Conservation (phyloP, 1,140 invertebrate genomes). For the Drosophila guanche region DNA sequence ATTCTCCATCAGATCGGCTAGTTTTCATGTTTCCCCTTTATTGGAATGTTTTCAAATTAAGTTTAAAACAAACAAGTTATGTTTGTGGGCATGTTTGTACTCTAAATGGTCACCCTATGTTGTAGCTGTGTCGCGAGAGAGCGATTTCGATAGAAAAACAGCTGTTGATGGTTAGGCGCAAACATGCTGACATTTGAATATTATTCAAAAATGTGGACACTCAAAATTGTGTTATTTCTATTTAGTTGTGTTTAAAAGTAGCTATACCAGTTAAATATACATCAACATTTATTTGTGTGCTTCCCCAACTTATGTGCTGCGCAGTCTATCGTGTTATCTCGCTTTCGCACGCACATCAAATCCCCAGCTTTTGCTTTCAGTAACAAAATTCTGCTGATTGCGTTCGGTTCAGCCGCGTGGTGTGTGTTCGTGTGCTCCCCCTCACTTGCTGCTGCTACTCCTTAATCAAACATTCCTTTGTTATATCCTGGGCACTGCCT, state of each 20-base stretch:
- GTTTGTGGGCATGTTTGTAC: no score
- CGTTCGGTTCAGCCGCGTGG: conserved; percentile 41
- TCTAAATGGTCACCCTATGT: no score
- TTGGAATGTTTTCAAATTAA: no score
- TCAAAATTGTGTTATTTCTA: no score
- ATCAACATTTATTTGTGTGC: background rate
- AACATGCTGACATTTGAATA: background rate
- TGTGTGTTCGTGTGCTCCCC: conserved; percentile 5
- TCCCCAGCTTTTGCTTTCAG: conserved; percentile 33
- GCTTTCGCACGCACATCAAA: background rate
- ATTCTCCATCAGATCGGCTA: no score
- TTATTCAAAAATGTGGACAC: background rate
- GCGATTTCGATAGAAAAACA: conserved; percentile 29
- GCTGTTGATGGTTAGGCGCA: conserved; percentile 18
- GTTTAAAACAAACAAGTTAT: no score
- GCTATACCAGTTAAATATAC: background rate
- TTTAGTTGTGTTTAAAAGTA: no score
- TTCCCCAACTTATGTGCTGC: conserved; percentile 6
- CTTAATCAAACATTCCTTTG: conserved; percentile 18
- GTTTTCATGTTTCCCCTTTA: no score
- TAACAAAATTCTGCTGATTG: conserved; percentile 56
- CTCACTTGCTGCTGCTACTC: background rate
- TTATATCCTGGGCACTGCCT: conserved; percentile 40
- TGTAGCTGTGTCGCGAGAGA: conserved; percentile 16
- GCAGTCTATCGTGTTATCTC: no score